These are phyloP conservation scores for Leiothrix lutea DNA, from an alignment of 2,113 vertebrate species.

Conservation along the genomic window DNA sequence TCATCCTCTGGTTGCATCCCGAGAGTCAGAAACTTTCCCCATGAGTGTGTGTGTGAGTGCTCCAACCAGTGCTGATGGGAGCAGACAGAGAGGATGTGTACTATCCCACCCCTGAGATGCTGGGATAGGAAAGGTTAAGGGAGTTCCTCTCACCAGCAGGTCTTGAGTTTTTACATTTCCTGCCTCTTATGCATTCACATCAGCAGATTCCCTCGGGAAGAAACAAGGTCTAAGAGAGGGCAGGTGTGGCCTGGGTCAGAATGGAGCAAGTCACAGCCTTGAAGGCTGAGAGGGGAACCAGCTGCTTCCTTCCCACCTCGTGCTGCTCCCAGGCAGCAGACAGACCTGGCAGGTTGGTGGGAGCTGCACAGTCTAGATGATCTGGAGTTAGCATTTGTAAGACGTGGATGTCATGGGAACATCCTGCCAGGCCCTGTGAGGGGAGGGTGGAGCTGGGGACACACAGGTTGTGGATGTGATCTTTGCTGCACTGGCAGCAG, in stretches of 20 bases:
- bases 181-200: neutral
- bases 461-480: neutral
- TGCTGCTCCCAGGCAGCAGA: neutral
- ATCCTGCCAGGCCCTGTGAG: rapidly evolving
- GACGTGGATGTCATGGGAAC: neutral
- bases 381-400: neutral
- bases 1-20: too few relatives aligned
- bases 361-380: neutral
- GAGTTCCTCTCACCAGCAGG: neutral
- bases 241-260: neutral
- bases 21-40: too few relatives aligned
- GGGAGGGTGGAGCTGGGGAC: neutral
- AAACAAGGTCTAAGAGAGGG: neutral
- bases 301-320: neutral
- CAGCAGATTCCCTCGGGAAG: neutral
- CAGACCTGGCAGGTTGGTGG: rapidly evolving
- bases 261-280: neutral
- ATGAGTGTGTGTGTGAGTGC: too few relatives aligned
- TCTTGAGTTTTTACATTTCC: slow-evolving; percentile 10
- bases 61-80: too few relatives aligned
- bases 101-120: neutral
- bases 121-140: neutral
- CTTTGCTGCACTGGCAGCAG: neutral
- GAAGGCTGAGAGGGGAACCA: neutral
- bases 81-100: too few relatives aligned